Percentiles rank a stretch among this genome's conserved stretches.
Evolutionary conservation across 2,113 vertebrate genomes (phyloP).

Genomic region (Catharus fuscescens): DNA sequence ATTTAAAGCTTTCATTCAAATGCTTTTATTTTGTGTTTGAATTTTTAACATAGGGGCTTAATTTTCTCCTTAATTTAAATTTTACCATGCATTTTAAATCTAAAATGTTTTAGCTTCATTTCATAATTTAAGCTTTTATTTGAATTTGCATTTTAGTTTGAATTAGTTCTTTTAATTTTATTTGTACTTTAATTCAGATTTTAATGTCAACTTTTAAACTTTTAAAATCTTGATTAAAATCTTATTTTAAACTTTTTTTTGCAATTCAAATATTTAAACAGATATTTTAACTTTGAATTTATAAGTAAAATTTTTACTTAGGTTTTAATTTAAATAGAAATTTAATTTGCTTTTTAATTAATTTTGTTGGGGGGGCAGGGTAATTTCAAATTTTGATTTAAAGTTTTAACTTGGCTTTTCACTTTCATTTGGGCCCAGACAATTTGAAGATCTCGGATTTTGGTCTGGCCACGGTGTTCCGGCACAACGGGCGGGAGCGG

Average conservation of each 20-base stretch:
- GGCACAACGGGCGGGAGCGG: conserved; percentile 88
- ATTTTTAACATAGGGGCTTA: neutral
- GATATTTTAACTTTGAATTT: too few species aligned
- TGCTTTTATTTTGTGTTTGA: neutral
- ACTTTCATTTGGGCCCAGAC: conserved; percentile 64
- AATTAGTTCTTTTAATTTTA: neutral
- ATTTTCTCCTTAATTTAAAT: neutral
- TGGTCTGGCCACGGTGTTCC: conserved; percentile 93
- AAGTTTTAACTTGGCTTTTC: neutral
- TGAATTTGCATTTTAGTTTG: neutral
- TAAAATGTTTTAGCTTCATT: neutral
- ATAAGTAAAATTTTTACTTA: neutral
- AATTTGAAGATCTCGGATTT: conserved; percentile 96
- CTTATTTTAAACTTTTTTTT: neutral
- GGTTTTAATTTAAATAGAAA: neutral
- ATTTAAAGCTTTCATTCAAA: neutral
- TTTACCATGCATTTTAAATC: neutral
- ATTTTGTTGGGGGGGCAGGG: rapidly evolving
- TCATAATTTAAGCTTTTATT: neutral
- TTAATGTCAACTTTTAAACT: neutral
- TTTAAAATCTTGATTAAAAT: neutral
- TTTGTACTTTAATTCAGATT: neutral
- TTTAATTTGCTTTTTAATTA: neutral
- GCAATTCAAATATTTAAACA: neutral
- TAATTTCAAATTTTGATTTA: rapidly evolving